Evolutionary conservation across 2,797 vertebrate genomes (phyloP).

Genomic region (Acrossocheilus fasciatus): DNA sequence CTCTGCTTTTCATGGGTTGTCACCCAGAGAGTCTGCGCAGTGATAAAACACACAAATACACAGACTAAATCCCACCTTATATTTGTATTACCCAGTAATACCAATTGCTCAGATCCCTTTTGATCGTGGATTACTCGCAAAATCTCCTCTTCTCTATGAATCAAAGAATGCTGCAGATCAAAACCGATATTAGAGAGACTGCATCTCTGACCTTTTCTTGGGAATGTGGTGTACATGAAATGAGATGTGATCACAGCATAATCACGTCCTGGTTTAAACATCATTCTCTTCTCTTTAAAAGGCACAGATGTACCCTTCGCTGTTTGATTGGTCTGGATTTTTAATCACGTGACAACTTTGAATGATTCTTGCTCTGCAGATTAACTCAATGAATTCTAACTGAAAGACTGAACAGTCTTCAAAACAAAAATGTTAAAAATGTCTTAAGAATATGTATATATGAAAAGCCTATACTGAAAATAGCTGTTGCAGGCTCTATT

Average conservation of each 20-base stretch:
- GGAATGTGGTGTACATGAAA: slow-evolving; percentile 7
- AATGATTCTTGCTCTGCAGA: neutral
- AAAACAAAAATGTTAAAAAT: neutral
- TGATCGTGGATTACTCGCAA: slow-evolving; percentile 14
- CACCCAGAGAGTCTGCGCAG: neutral
- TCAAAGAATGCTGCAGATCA: slow-evolving; percentile 17
- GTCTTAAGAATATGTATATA: neutral
- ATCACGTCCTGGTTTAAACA: neutral
- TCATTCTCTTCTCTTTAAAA: slow-evolving; percentile 1
- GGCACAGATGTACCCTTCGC: neutral
- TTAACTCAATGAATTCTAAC: neutral
- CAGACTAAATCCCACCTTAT: slow-evolving; percentile 27
- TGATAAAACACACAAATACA: slow-evolving; percentile 17
- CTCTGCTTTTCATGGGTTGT: slow-evolving; percentile 22
- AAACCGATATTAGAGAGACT: slow-evolving; percentile 17
- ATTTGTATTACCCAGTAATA: slow-evolving; percentile 36
- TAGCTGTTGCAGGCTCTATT: neutral
- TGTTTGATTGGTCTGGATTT: neutral
- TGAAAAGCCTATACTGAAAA: neutral
- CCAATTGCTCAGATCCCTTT: neutral
- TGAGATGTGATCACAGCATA: slow-evolving; percentile 12
- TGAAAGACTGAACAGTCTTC: neutral
- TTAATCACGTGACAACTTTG: neutral
- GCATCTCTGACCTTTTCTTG: neutral
- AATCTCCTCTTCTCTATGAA: slow-evolving; percentile 20